A percentile compares a stretch with the other conserved stretches of the same genome.
Conservation (phyloP, 2,797 vertebrate species). For the Sebastes reedi region DNA sequence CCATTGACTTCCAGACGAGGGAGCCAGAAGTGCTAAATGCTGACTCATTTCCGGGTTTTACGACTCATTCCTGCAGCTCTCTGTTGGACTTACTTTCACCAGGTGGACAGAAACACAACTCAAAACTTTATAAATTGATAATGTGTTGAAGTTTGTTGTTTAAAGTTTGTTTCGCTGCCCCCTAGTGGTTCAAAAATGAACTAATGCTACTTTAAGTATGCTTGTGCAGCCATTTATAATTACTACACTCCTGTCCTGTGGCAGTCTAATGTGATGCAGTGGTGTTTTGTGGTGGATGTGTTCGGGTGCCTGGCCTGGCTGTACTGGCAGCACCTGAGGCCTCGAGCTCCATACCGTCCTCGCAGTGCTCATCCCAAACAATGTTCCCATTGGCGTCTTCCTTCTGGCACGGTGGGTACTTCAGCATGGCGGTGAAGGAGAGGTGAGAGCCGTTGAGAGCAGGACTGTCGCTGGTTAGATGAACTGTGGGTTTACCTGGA, state of each 20-base stretch:
- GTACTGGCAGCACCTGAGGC: constrained; percentile 68
- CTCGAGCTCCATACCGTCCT: constrained; percentile 83
- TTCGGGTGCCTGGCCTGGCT: constrained; percentile 13
- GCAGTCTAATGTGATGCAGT: background rate
- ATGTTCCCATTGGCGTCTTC: constrained; percentile 86
- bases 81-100: background rate
- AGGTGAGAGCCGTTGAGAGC: constrained; percentile 89
- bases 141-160: too few species aligned
- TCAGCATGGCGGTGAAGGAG: constrained; percentile 87
- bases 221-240: background rate
- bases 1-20: too few species aligned
- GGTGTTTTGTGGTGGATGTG: background rate
- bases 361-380: constrained; percentile 87
- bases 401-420: constrained; percentile 89
- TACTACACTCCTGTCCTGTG: background rate
- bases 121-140: background rate
- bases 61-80: too few species aligned
- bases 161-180: background rate
- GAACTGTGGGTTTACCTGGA: constrained; percentile 80
- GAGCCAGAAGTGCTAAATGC: too few species aligned
- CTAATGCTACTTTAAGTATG: background rate
- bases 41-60: too few species aligned
- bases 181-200: background rate
- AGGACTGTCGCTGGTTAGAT: constrained; percentile 89
- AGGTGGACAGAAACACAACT: background rate